Percentiles rank a stretch among this genome's conserved stretches.
phyloP scores from a whole-genome alignment of 1,140 invertebrate species.

The Listronotus oregonensis region DNA sequence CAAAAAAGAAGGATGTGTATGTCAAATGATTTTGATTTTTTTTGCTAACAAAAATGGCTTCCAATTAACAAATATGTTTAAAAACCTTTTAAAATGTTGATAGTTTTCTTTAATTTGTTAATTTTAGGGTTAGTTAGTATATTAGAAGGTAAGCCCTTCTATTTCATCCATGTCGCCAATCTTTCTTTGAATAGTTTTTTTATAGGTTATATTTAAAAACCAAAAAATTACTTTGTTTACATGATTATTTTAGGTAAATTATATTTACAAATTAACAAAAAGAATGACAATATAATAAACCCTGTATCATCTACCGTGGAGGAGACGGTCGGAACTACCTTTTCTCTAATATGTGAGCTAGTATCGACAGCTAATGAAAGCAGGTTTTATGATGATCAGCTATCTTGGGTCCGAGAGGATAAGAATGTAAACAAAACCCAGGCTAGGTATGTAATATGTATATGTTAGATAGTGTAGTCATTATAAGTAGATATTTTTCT shows the following conservation, averaged over 20 bases:
- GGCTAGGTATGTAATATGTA: slow-evolving; percentile 13
- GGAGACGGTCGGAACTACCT: slow-evolving; percentile 47
- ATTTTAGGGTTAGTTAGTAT: too few relatives aligned
- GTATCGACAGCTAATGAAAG: slow-evolving; percentile 40
- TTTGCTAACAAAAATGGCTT: too few relatives aligned
- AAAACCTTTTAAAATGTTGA: too few relatives aligned
- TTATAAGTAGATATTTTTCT: too few relatives aligned
- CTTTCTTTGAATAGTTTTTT: neutral
- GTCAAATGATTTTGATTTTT: too few relatives aligned
- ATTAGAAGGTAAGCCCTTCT: too few relatives aligned
- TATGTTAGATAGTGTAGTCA: too few relatives aligned
- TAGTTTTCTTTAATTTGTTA: too few relatives aligned
- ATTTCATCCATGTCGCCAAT: too few relatives aligned
- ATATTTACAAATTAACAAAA: slow-evolving; percentile 47
- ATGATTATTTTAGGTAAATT: slow-evolving; percentile 35
- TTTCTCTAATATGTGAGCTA: slow-evolving; percentile 50
- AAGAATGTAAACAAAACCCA: slow-evolving; percentile 20
- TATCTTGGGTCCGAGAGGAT: slow-evolving; percentile 43
- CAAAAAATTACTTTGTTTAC: neutral
- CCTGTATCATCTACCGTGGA: slow-evolving; percentile 43
- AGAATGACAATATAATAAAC: slow-evolving; percentile 42
- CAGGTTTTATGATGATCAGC: slow-evolving; percentile 43
- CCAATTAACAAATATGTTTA: too few relatives aligned
- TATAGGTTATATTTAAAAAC: slow-evolving; percentile 9
- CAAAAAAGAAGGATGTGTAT: too few relatives aligned